A percentile compares a stretch with the other conserved stretches of the same genome.
Conservation (phyloP, 2,113 vertebrate species). For the Hippocampus mohnikei region DNA sequence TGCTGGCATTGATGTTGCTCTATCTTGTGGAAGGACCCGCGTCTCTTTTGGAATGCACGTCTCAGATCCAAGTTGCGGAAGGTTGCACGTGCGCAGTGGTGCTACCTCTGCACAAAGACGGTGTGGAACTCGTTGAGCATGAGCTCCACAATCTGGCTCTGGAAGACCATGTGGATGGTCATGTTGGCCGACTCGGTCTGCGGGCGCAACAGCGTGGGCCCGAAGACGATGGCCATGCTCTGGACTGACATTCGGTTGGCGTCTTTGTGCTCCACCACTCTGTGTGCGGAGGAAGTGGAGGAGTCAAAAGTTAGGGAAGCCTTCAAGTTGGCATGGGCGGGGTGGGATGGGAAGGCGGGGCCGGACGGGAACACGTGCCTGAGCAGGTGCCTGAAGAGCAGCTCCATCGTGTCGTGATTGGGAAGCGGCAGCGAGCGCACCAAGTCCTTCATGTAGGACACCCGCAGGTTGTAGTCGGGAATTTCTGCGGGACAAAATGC, state of each 20-base stretch:
- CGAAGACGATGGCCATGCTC: conserved; percentile 89
- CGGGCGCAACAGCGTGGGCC: conserved; percentile 86
- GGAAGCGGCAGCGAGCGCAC: conserved; percentile 77
- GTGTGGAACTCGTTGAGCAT: conserved; percentile 76
- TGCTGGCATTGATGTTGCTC: too few relatives aligned
- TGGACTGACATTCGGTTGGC: conserved; percentile 90
- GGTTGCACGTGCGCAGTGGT: neutral
- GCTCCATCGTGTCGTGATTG: conserved; percentile 85
- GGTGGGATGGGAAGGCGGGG: neutral
- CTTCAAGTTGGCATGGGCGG: too few relatives aligned
- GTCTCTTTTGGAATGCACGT: too few relatives aligned
- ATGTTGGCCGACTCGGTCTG: conserved; percentile 80
- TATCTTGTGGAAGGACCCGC: neutral
- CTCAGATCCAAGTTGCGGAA: neutral
- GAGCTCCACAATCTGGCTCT: conserved; percentile 94
- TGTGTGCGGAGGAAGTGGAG: conserved; percentile 50
- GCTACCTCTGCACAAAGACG: conserved; percentile 29
- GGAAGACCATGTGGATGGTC: conserved; percentile 91
- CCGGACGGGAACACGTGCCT: conserved; percentile 67
- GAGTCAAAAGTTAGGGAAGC: neutral
- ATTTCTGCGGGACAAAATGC: conserved; percentile 67
- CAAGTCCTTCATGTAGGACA: conserved; percentile 77
- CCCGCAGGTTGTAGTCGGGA: conserved; percentile 68
- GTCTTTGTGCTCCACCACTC: conserved; percentile 79
- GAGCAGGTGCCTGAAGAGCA: conserved; percentile 86